phyloP scores from a whole-genome alignment of 2,113 vertebrate genomes.

The Blennius ocellaris region DNA sequence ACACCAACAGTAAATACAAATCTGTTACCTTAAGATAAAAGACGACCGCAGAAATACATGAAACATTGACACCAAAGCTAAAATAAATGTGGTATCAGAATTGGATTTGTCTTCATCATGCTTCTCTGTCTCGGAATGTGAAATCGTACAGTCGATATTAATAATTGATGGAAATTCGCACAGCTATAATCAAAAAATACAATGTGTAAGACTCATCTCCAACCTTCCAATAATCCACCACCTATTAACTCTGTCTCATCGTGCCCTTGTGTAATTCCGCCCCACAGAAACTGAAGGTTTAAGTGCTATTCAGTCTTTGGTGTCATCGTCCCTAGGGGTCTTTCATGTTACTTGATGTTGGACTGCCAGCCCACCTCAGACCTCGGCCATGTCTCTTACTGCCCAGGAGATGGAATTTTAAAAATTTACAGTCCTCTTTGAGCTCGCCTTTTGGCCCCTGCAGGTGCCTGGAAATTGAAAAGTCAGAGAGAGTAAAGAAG shows the following conservation, averaged over 20 bases:
- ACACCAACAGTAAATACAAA: too few species aligned
- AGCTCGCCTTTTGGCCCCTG: conserved; percentile 65
- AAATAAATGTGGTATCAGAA: too few species aligned
- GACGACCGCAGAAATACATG: too few species aligned
- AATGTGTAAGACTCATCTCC: conserved; percentile 6
- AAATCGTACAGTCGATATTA: neutral
- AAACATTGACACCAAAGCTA: too few species aligned
- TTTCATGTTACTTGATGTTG: conserved; percentile 64
- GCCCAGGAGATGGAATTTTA: conserved; percentile 79
- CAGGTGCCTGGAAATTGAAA: conserved; percentile 79
- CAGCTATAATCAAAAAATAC: neutral
- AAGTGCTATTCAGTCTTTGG: conserved; percentile 43
- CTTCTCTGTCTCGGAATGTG: too few species aligned
- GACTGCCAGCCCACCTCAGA: conserved; percentile 58
- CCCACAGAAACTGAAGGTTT: conserved; percentile 33
- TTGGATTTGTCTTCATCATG: too few species aligned
- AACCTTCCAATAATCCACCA: neutral
- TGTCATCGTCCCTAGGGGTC: conserved; percentile 44
- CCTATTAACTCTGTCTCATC: neutral
- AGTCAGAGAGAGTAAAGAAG: conserved; percentile 66
- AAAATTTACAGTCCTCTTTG: conserved; percentile 75
- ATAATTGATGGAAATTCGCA: neutral
- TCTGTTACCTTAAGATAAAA: too few species aligned
- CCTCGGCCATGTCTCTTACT: conserved; percentile 49
- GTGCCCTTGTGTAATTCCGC: neutral